Conservation (phyloP, 2,113 vertebrate genomes). For the Festucalex cinctus region DNA sequence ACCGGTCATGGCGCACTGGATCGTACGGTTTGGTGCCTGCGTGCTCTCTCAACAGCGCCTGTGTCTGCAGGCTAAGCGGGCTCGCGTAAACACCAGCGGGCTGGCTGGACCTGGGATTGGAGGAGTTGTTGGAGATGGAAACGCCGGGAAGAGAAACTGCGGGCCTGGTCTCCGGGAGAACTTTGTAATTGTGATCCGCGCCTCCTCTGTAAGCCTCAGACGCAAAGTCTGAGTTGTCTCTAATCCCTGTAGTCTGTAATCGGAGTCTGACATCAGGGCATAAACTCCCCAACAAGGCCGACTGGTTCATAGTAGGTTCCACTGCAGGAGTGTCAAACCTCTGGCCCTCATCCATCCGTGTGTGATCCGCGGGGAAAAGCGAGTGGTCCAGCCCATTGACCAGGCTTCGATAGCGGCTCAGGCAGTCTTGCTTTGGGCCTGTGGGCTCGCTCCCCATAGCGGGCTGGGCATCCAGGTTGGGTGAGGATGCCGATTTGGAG, state of each 20-base stretch:
- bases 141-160: conserved; percentile 48
- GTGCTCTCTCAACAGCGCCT: conserved; percentile 72
- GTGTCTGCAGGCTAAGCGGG: conserved; percentile 67
- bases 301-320: conserved; percentile 89
- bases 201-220: conserved; percentile 70
- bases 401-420: conserved; percentile 75
- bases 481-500: conserved; percentile 74
- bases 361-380: conserved; percentile 77
- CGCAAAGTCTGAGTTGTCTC: conserved; percentile 60
- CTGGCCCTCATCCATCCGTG: conserved; percentile 76
- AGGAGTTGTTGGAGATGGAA: conserved; percentile 51
- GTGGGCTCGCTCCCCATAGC: conserved; percentile 29
- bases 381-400: conserved; percentile 78
- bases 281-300: conserved; percentile 75
- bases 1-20: conserved; percentile 66
- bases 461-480: conserved; percentile 69
- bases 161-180: conserved; percentile 78
- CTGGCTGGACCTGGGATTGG: conserved; percentile 47
- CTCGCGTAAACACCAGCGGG: conserved; percentile 67
- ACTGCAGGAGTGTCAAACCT: conserved; percentile 84
- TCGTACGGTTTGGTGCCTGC: conserved; percentile 68
- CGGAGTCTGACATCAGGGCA: conserved; percentile 79
- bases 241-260: conserved; percentile 69
- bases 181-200: conserved; percentile 73
- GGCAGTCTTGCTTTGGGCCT: conserved; percentile 64